These are phyloP conservation scores for Netelia melanura DNA, from an alignment of 2,888 invertebrate species.

Conservation along the genomic window DNA sequence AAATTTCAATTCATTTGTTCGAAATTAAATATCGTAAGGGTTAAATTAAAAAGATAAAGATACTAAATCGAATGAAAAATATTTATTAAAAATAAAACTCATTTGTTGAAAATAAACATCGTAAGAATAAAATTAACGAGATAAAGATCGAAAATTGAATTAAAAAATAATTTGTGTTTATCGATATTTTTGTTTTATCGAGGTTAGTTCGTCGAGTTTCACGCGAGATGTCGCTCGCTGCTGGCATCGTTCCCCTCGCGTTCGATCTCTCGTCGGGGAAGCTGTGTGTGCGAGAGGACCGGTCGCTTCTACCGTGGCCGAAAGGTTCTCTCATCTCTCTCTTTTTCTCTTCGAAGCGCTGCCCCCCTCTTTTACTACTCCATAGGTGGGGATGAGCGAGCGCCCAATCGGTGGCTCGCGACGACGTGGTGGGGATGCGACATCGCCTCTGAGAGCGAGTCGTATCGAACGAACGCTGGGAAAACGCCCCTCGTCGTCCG, in stretches of 20 bases:
- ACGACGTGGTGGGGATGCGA: slow-evolving; percentile 70
- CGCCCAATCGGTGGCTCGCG: slow-evolving; percentile 81
- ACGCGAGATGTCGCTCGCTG: slow-evolving; percentile 80
- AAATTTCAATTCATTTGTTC: not conserved
- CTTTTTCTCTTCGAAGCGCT: slow-evolving; percentile 17
- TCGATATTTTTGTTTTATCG: not conserved
- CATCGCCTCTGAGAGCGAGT: slow-evolving; percentile 80
- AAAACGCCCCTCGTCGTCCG: slow-evolving; percentile 82
- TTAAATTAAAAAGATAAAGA: too few species aligned
- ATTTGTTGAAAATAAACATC: too few species aligned
- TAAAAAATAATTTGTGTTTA: not conserved
- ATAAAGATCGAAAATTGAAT: too few species aligned
- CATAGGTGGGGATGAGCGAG: slow-evolving; percentile 73
- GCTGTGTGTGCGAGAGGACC: too few species aligned
- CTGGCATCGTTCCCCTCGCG: slow-evolving; percentile 70
- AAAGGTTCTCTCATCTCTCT: slow-evolving; percentile 66
- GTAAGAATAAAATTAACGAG: too few species aligned
- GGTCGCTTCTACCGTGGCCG: too few species aligned
- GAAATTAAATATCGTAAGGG: too few species aligned
- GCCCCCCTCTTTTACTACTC: slow-evolving; percentile 68
- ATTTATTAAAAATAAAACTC: too few species aligned
- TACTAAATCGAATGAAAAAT: too few species aligned
- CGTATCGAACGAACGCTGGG: slow-evolving; percentile 83
- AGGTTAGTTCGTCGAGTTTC: slow-evolving; percentile 29
- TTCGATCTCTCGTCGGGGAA: slow-evolving; percentile 31